Percentiles rank a stretch among this genome's conserved stretches.
Conservation (phyloP, 2,797 vertebrate species). For the Helostoma temminkii region DNA sequence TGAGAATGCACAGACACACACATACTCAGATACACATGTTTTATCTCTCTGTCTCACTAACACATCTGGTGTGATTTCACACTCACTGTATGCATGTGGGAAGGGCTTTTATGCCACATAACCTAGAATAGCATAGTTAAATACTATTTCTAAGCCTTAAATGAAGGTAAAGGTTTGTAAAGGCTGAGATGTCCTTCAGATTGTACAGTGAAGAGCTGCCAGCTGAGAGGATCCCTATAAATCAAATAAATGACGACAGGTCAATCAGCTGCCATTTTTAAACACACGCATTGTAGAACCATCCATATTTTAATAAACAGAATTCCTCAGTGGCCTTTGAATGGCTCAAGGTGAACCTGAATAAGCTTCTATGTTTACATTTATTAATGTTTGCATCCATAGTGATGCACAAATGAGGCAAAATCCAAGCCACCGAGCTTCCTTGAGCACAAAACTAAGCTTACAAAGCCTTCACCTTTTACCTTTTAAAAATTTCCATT, state of each 20-base stretch:
- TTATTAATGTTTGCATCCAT: background rate
- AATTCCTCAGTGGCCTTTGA: background rate
- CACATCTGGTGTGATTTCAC: no score
- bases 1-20: constrained; percentile 39
- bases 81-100: background rate
- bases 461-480: no score
- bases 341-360: background rate
- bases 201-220: background rate
- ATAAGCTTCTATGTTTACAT: background rate
- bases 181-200: constrained; percentile 19
- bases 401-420: background rate
- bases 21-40: constrained; percentile 30
- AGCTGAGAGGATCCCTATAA: background rate
- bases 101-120: constrained; percentile 11
- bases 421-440: background rate
- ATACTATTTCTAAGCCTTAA: constrained; percentile 4
- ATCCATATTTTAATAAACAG: background rate
- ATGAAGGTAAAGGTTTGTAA: background rate
- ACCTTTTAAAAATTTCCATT: no score
- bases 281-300: background rate
- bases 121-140: background rate
- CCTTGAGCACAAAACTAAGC: no score
- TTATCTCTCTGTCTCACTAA: background rate
- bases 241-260: background rate
- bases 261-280: constrained; percentile 1